These are phyloP conservation scores for Heterochromis multidens DNA, from an alignment of 2,113 vertebrate genomes.

Conservation along the genomic window DNA sequence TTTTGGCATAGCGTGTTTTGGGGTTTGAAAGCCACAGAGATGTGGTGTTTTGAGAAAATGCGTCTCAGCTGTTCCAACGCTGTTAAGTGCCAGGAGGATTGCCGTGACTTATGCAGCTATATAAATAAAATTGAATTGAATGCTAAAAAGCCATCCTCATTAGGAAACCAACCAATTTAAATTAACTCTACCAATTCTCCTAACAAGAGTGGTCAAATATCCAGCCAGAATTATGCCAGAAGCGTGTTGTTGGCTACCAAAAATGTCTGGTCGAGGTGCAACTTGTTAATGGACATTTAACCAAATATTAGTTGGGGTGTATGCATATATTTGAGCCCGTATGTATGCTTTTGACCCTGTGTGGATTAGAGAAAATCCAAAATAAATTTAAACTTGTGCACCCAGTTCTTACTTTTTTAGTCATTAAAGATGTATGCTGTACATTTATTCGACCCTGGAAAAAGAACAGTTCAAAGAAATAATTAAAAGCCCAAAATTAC, in stretches of 20 bases:
- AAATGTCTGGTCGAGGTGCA: neutral
- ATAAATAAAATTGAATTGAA: neutral
- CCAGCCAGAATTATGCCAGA: neutral
- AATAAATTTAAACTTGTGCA: neutral
- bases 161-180: neutral
- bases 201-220: neutral
- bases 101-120: no score
- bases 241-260: neutral
- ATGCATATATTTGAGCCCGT: neutral
- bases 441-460: neutral
- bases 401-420: neutral
- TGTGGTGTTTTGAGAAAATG: no score
- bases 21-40: no score
- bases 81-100: no score
- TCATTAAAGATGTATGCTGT: neutral
- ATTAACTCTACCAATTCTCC: neutral
- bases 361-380: neutral
- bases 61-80: no score
- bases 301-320: neutral
- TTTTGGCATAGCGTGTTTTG: no score
- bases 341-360: neutral
- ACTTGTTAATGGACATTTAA: neutral
- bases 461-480: neutral
- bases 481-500: neutral
- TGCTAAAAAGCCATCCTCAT: neutral